Evolutionary conservation across 2,797 vertebrate genomes (phyloP).

Genomic region (Phataginus tricuspis): DNA sequence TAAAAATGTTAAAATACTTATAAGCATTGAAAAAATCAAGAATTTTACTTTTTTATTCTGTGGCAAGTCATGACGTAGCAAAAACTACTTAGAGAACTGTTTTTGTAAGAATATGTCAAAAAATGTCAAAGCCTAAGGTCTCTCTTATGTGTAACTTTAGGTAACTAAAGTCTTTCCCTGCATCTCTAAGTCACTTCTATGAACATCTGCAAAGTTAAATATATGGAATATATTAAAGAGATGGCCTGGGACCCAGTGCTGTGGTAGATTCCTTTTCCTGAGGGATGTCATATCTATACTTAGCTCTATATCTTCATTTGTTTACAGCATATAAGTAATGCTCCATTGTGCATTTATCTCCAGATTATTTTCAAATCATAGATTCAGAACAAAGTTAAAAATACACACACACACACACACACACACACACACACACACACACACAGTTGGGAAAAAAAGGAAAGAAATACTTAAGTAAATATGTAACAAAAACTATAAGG

Average conservation of each 20-base stretch:
- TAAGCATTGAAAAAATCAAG: neutral
- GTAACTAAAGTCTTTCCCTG: neutral
- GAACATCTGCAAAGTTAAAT: neutral
- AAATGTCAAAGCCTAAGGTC: neutral
- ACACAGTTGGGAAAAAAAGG: neutral
- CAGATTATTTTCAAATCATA: neutral
- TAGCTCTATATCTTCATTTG: conserved; percentile 8
- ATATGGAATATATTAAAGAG: neutral
- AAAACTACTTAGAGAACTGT: neutral
- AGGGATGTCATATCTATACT: neutral
- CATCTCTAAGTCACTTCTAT: neutral
- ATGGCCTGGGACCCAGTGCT: neutral
- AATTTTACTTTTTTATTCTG: neutral
- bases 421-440: neutral
- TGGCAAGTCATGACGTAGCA: neutral
- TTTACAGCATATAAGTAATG: neutral
- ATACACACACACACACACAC: neutral
- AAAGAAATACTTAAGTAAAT: neutral
- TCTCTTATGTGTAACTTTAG: neutral
- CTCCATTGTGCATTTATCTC: neutral
- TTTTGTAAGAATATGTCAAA: neutral
- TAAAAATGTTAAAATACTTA: conserved; percentile 20
- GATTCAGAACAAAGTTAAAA: neutral
- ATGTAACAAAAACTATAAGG: neutral
- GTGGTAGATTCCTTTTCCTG: neutral